Evolutionary conservation across 1,140 invertebrate genomes (phyloP).

Genomic region (Thaumatotibia leucotreta): DNA sequence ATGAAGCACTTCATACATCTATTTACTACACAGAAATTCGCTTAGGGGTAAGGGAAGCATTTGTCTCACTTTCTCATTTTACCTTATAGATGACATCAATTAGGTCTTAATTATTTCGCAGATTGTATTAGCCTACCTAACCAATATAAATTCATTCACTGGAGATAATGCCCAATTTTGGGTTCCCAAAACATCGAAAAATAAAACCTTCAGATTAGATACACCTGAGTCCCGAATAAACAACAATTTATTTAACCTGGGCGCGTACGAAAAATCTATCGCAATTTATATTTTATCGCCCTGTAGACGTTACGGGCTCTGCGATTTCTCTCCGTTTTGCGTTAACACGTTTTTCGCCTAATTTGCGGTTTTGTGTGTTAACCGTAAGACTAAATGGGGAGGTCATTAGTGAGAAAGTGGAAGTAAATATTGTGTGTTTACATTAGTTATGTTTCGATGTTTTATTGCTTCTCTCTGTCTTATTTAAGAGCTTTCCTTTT

Average conservation of each 20-base stretch:
- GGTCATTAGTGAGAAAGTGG: neutral
- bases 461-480: too few relatives aligned
- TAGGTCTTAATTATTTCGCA: neutral
- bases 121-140: neutral
- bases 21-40: too few relatives aligned
- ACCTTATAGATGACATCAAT: too few relatives aligned
- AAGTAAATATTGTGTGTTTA: neutral
- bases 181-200: neutral
- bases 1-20: too few relatives aligned
- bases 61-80: too few relatives aligned
- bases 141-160: neutral
- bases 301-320: neutral
- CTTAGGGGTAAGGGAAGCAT: too few relatives aligned
- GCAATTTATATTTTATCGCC: conserved; percentile 2
- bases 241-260: conserved; percentile 10
- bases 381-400: neutral
- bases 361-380: neutral
- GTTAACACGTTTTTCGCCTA: neutral
- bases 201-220: neutral
- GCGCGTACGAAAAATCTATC: conserved; percentile 5
- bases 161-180: too few relatives aligned
- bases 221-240: neutral
- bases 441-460: too few relatives aligned
- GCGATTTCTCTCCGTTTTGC: neutral
- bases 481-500: too few relatives aligned